phyloP scores from a whole-genome alignment of 2,113 vertebrate genomes.

The Pantherophis guttatus region DNA sequence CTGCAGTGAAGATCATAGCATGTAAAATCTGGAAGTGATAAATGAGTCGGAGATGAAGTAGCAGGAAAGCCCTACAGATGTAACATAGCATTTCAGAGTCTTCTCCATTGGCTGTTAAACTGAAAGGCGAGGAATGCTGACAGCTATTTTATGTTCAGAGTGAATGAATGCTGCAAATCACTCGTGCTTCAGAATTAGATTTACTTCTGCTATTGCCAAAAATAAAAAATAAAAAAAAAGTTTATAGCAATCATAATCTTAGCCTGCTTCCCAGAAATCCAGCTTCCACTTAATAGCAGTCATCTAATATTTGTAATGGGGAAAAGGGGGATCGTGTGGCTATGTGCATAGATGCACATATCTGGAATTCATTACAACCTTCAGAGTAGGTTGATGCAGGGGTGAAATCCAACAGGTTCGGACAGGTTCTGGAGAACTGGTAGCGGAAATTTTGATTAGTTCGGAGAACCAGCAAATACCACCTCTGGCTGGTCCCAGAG shows the following conservation, averaged over 20 bases:
- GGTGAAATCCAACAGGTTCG: too few relatives aligned
- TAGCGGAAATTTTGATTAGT: too few relatives aligned
- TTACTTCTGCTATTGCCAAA: conserved; percentile 32
- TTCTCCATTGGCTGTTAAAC: conserved; percentile 39
- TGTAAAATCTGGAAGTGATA: conserved; percentile 61
- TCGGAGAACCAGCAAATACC: too few relatives aligned
- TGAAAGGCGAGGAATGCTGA: conserved; percentile 29
- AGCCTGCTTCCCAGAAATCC: neutral
- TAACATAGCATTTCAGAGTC: conserved; percentile 44
- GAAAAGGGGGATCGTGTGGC: neutral
- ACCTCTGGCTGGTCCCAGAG: too few relatives aligned
- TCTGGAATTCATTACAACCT: neutral
- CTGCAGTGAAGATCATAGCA: conserved; percentile 50
- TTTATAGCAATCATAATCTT: conserved; percentile 1
- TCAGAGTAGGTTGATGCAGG: neutral
- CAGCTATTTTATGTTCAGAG: conserved; percentile 41
- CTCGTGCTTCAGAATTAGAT: conserved; percentile 39
- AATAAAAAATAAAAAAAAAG: too few relatives aligned
- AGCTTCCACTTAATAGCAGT: neutral
- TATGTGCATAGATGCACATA: neutral
- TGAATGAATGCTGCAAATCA: conserved; percentile 39
- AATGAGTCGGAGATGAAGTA: conserved; percentile 44
- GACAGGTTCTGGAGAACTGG: too few relatives aligned
- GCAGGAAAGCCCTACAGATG: conserved; percentile 52
- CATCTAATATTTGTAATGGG: neutral